phyloP scores from a whole-genome alignment of 2,113 vertebrate genomes.

The Podiceps cristatus region DNA sequence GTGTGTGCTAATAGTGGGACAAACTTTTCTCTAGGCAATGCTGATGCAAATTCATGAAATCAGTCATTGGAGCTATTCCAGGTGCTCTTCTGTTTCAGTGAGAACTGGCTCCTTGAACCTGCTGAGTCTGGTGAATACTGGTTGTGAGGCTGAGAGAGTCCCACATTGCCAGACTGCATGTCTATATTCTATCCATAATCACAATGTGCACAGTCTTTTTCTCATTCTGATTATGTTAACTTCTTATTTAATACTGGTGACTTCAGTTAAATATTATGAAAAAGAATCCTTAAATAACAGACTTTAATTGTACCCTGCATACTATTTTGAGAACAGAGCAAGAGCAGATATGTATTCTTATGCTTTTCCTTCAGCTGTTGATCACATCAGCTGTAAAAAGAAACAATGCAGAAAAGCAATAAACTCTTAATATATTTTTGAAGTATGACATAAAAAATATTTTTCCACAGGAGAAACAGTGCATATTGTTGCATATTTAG shows the following conservation, averaged over 20 bases:
- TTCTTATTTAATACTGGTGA: background rate
- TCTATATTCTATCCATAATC: background rate
- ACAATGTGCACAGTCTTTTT: background rate
- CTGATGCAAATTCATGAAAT: background rate
- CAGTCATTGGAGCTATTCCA: background rate
- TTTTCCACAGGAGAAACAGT: background rate
- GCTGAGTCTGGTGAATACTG: background rate
- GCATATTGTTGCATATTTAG: background rate
- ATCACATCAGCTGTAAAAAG: background rate
- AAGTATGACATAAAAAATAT: background rate
- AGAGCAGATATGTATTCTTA: background rate
- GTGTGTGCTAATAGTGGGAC: background rate
- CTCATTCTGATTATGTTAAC: background rate
- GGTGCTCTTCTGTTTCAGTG: background rate
- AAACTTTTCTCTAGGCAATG: background rate
- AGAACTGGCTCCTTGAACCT: background rate
- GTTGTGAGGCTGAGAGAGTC: background rate
- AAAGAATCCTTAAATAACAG: background rate
- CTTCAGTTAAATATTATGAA: background rate
- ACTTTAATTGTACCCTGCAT: background rate
- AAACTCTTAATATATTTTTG: background rate
- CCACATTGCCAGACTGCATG: background rate
- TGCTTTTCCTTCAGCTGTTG: background rate
- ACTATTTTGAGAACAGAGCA: background rate
- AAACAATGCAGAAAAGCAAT: background rate